These are phyloP conservation scores for Drosophila colorata DNA, from an alignment of 2,888 invertebrate genomes.

Conservation along the genomic window DNA sequence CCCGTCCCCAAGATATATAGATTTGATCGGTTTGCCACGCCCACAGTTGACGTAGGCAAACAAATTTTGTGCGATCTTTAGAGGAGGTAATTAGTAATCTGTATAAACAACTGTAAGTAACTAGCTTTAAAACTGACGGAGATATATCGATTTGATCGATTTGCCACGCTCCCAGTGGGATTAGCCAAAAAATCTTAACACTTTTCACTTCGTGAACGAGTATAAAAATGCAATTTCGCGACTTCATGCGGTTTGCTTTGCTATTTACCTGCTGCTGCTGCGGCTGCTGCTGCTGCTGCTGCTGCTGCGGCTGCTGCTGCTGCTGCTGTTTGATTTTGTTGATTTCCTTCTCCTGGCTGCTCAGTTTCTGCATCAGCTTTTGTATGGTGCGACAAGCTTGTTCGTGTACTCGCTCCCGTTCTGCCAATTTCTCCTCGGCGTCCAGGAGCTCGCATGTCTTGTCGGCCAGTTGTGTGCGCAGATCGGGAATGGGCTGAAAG, in stretches of 20 bases:
- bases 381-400: slow-evolving; percentile 83
- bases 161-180: too few relatives aligned
- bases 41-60: too few relatives aligned
- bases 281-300: slow-evolving; percentile 47
- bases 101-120: too few relatives aligned
- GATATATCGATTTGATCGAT: too few relatives aligned
- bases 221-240: too few relatives aligned
- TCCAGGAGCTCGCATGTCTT: slow-evolving; percentile 82
- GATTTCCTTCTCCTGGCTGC: slow-evolving; percentile 80
- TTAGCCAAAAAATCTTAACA: too few relatives aligned
- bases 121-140: too few relatives aligned
- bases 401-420: slow-evolving; percentile 79
- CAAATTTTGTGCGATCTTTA: too few relatives aligned
- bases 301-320: slow-evolving; percentile 49
- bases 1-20: too few relatives aligned
- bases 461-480: slow-evolving; percentile 81
- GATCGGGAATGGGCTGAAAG: slow-evolving; percentile 47
- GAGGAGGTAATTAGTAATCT: too few relatives aligned
- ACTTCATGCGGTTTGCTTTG: not conserved
- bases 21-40: too few relatives aligned
- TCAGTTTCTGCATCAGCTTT: slow-evolving; percentile 80
- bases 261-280: slow-evolving; percentile 33
- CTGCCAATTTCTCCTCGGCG: slow-evolving; percentile 76
- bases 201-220: too few relatives aligned
- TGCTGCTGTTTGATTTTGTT: slow-evolving; percentile 68